Conservation (phyloP, 2,113 vertebrate species). For the Saimiri boliviensis region DNA sequence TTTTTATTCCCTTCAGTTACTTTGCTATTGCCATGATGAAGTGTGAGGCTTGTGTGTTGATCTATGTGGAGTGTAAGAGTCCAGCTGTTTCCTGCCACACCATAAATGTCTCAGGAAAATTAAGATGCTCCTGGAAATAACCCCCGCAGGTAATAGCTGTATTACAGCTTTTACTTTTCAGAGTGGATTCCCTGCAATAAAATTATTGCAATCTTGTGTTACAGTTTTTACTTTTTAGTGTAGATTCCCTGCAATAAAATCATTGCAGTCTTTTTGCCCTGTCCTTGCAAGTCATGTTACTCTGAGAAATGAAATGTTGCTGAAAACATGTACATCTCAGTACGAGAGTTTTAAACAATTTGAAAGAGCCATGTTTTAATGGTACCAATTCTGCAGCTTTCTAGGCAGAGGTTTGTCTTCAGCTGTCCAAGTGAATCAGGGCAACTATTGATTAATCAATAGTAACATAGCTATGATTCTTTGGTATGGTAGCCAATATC, state of each 20-base stretch:
- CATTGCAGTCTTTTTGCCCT: conserved; percentile 30
- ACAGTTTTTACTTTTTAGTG: conserved; percentile 40
- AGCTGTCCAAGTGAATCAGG: background rate
- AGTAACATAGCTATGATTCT: background rate
- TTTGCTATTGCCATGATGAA: background rate
- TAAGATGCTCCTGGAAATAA: conserved; percentile 12
- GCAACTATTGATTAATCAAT: conserved; percentile 36
- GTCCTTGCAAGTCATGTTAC: conserved; percentile 11
- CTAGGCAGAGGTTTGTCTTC: background rate
- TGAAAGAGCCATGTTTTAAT: background rate
- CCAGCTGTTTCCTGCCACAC: background rate
- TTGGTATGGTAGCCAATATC: background rate
- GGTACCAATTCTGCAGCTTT: background rate
- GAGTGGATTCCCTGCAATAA: background rate
- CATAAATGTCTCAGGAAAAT: conserved; percentile 11
- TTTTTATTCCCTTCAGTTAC: background rate
- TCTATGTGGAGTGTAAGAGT: background rate
- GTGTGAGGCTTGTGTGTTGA: background rate
- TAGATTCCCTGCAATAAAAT: conserved; percentile 10
- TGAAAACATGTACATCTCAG: background rate
- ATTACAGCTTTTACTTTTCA: conserved; percentile 47
- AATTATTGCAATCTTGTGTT: conserved; percentile 26
- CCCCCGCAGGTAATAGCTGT: background rate
- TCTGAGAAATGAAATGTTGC: conserved; percentile 30
- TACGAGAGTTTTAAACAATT: conserved; percentile 31